Evolutionary conservation across 1,140 invertebrate species (phyloP).

Genomic region (Drosophila sturtevanti): DNA sequence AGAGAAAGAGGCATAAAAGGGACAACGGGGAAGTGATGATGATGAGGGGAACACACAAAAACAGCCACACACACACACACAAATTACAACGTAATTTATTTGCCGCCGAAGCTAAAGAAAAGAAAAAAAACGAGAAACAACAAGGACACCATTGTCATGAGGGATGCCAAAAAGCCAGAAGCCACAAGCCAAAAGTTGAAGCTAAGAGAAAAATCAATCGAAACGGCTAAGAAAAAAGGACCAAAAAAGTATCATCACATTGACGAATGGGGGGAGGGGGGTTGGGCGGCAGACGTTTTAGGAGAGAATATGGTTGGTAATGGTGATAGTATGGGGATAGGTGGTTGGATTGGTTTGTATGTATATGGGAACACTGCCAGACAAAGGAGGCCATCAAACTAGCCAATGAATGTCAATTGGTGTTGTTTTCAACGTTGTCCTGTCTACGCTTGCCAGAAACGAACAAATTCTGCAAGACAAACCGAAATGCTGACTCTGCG

Average conservation of each 20-base stretch:
- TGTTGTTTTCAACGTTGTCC: constrained; percentile 55
- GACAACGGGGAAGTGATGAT: constrained; percentile 26
- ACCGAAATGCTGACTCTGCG: not conserved
- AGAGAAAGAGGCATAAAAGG: no score
- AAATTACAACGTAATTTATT: constrained; percentile 82
- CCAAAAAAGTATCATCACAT: constrained; percentile 37
- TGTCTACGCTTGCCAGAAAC: constrained; percentile 23
- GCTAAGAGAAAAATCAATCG: constrained; percentile 73
- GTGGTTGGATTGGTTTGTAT: no score
- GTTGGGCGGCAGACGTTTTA: constrained; percentile 5
- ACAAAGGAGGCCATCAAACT: constrained; percentile 58
- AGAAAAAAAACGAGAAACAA: not conserved
- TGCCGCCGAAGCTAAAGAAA: constrained; percentile 50
- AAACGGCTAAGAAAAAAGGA: constrained; percentile 61
- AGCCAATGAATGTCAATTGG: constrained; percentile 79
- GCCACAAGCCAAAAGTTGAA: constrained; percentile 29
- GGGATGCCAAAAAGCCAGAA: constrained; percentile 15
- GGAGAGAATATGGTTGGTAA: constrained; percentile 9
- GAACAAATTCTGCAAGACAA: not conserved
- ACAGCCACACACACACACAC: constrained; percentile 39
- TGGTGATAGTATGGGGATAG: no score
- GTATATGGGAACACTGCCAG: not conserved
- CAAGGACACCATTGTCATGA: not conserved
- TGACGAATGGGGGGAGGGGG: no score
- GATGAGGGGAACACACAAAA: constrained; percentile 32